Percentiles rank a stretch among this genome's conserved stretches.
Evolutionary conservation across 2,113 vertebrate species (phyloP).

Genomic region (Cololabis saira): DNA sequence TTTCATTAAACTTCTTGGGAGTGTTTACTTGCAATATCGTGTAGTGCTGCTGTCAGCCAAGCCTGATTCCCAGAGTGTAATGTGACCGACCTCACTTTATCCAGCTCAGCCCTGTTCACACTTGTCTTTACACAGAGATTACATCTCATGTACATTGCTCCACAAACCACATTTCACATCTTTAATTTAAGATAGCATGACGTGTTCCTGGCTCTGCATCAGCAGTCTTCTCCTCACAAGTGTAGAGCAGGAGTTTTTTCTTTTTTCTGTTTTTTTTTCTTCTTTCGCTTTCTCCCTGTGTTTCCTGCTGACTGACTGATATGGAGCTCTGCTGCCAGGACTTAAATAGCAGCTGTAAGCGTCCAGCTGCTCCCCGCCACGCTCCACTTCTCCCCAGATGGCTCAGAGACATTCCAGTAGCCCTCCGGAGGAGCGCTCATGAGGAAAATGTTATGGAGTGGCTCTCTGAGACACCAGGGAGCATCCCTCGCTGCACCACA

Average conservation of each 20-base stretch:
- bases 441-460: conserved; percentile 81
- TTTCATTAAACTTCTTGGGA: conserved; percentile 43
- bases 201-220: conserved; percentile 59
- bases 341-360: conserved; percentile 82
- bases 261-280: conserved; percentile 42
- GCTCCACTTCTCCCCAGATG: conserved; percentile 85
- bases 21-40: conserved; percentile 47
- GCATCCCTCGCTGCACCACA: conserved; percentile 62
- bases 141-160: conserved; percentile 68
- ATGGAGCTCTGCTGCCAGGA: conserved; percentile 76
- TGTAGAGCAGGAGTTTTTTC: conserved; percentile 32
- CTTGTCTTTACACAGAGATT: conserved; percentile 48
- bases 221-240: conserved; percentile 6
- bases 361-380: conserved; percentile 84
- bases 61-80: conserved; percentile 34
- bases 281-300: conserved; percentile 53
- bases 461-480: conserved; percentile 78
- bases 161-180: conserved; percentile 58
- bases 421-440: conserved; percentile 78
- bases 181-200: conserved; percentile 63
- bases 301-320: conserved; percentile 76
- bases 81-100: conserved; percentile 51
- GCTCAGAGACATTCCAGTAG: conserved; percentile 81
- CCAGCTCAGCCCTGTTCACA: conserved; percentile 34
- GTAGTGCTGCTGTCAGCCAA: conserved; percentile 39